Evolutionary conservation across 2,888 invertebrate genomes (phyloP).

Genomic region (Apamea crenata): DNA sequence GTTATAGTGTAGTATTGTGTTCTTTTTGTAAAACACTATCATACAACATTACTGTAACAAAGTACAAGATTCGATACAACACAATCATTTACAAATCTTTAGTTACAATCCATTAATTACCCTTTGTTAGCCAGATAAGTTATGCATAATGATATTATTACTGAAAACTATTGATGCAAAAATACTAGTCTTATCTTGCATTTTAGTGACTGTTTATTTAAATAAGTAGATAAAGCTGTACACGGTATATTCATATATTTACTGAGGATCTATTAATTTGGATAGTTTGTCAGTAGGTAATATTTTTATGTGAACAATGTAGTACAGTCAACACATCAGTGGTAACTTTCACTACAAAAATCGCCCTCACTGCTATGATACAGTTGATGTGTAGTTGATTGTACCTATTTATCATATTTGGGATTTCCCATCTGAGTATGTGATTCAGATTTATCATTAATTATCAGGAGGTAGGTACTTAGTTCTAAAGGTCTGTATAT

Average conservation of each 20-base stretch:
- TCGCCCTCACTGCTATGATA: not conserved
- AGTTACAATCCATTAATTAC: not conserved
- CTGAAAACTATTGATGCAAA: not conserved
- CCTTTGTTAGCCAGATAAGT: not conserved
- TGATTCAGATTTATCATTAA: not conserved
- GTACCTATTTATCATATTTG: not conserved
- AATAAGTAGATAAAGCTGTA: not conserved
- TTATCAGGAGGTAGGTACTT: not conserved
- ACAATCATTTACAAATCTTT: not conserved
- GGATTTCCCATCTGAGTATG: not conserved
- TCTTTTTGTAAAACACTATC: conserved; percentile 1
- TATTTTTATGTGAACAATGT: not conserved
- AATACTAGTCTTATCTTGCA: not conserved
- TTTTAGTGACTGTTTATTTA: not conserved
- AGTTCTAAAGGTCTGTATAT: not conserved
- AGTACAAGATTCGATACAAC: not conserved
- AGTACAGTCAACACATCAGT: not conserved
- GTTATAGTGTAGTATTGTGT: not conserved
- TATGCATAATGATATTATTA: not conserved
- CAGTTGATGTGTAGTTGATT: not conserved
- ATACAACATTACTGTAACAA: not conserved
- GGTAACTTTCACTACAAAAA: not conserved
- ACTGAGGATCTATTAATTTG: not conserved
- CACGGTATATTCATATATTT: not conserved
- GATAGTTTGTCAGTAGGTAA: not conserved